Percentiles rank a stretch among this genome's conserved stretches.
These are phyloP conservation scores for Peromyscus nudipes DNA, from an alignment of 2,797 vertebrate genomes.

Conservation along the genomic window DNA sequence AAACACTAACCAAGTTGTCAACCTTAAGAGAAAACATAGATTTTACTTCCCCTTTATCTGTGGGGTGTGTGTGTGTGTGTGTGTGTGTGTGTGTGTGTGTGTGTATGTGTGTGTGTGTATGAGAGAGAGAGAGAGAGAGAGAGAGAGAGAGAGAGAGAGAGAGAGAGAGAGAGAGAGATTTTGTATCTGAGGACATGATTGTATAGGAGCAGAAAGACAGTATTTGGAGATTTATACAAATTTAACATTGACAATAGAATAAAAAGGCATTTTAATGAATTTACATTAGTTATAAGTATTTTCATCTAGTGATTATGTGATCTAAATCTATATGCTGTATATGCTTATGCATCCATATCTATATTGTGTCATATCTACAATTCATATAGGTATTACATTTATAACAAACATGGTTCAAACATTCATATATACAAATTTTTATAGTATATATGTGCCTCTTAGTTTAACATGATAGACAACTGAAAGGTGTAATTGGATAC, in stretches of 20 bases:
- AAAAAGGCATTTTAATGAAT: neutral
- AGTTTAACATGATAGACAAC: neutral
- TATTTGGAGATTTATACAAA: neutral
- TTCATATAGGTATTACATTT: neutral
- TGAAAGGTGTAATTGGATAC: neutral
- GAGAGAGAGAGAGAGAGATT: neutral
- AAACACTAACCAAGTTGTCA: neutral
- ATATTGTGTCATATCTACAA: neutral
- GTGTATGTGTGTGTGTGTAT: neutral
- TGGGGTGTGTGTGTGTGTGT: neutral
- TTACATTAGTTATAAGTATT: neutral
- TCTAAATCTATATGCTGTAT: neutral
- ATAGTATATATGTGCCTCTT: neutral
- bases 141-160: too few species aligned
- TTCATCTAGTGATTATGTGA: neutral
- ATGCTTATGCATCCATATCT: neutral
- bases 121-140: too few species aligned
- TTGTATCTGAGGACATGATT: neutral
- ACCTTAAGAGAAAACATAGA: neutral
- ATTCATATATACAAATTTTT: neutral
- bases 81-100: neutral
- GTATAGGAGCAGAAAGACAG: neutral
- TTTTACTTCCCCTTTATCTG: neutral
- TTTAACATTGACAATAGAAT: neutral
- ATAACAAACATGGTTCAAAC: neutral